Evolutionary conservation across 1,140 invertebrate species (phyloP).

Genomic region (Heterodera carotae): DNA sequence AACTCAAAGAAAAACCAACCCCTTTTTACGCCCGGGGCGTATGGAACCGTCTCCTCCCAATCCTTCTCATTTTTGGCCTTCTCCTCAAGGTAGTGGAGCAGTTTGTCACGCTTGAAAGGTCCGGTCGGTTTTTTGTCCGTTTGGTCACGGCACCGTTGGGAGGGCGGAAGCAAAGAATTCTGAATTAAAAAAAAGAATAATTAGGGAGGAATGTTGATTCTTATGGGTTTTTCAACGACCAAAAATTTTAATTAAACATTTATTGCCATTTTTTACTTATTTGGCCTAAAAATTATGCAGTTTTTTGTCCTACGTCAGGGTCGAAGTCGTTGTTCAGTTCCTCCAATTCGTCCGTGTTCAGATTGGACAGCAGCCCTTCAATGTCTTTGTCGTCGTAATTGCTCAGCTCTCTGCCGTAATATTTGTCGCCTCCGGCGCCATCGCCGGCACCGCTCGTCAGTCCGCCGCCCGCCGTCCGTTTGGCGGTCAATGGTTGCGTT

Average conservation of each 20-base stretch:
- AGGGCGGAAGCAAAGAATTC: slow-evolving; percentile 93
- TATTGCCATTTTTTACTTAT: too few species aligned
- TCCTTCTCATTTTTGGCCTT: slow-evolving; percentile 95
- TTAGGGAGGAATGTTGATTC: too few species aligned
- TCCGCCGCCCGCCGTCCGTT: slow-evolving; percentile 27
- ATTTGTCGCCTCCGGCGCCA: slow-evolving; percentile 49
- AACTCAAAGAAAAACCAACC: slow-evolving; percentile 72
- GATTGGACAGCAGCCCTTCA: slow-evolving; percentile 87
- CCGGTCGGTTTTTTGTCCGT: slow-evolving; percentile 92
- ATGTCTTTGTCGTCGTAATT: slow-evolving; percentile 94
- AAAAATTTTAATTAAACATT: too few species aligned
- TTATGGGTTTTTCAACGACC: too few species aligned
- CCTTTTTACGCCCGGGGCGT: slow-evolving; percentile 80
- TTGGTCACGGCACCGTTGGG: slow-evolving; percentile 90
- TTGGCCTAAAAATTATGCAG: too few species aligned
- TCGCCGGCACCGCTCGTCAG: slow-evolving; percentile 23
- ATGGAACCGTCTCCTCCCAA: slow-evolving; percentile 91
- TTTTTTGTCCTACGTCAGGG: slow-evolving; percentile 82
- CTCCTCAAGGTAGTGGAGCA: slow-evolving; percentile 96
- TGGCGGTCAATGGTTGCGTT: slow-evolving; percentile 7
- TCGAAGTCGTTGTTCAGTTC: slow-evolving; percentile 97
- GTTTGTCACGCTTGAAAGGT: slow-evolving; percentile 88
- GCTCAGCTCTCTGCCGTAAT: slow-evolving; percentile 88
- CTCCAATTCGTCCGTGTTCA: slow-evolving; percentile 92
- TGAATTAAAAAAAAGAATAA: slow-evolving; percentile 66